Percentiles rank a stretch among this genome's conserved stretches.
Evolutionary conservation across 2,797 vertebrate species (phyloP).

Genomic region (Xiphorhynchus erythropygius): DNA sequence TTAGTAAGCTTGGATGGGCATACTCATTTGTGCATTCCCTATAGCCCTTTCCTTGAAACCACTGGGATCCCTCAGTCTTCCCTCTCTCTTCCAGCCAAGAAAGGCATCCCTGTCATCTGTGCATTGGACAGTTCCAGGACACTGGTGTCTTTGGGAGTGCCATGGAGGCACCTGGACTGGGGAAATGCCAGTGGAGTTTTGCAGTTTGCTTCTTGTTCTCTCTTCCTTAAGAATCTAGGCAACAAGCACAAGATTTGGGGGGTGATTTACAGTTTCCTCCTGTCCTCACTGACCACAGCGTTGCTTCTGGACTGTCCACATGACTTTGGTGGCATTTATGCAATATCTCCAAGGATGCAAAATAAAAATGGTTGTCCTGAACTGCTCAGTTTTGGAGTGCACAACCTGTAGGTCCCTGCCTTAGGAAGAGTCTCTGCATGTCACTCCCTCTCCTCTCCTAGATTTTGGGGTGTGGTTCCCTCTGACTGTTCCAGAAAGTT

Average conservation of each 20-base stretch:
- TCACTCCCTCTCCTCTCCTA: not conserved
- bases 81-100: not conserved
- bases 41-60: not conserved
- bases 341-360: not conserved
- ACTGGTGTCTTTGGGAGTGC: not conserved
- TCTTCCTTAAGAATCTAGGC: not conserved
- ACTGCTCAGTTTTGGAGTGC: not conserved
- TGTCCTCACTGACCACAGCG: fast-evolving
- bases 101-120: not conserved
- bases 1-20: not conserved
- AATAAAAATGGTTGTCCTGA: not conserved
- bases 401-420: not conserved
- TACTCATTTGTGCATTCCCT: not conserved
- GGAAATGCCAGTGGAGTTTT: not conserved
- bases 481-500: not conserved
- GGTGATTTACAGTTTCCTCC: not conserved
- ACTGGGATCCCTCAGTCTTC: not conserved
- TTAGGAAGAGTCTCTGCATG: not conserved
- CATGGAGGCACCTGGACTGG: not conserved
- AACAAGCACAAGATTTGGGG: not conserved
- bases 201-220: not conserved
- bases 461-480: not conserved
- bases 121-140: not conserved
- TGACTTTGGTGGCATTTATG: not conserved
- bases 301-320: not conserved